These are phyloP conservation scores for Tragelaphus scriptus DNA, from an alignment of 2,113 vertebrate genomes.

Conservation along the genomic window DNA sequence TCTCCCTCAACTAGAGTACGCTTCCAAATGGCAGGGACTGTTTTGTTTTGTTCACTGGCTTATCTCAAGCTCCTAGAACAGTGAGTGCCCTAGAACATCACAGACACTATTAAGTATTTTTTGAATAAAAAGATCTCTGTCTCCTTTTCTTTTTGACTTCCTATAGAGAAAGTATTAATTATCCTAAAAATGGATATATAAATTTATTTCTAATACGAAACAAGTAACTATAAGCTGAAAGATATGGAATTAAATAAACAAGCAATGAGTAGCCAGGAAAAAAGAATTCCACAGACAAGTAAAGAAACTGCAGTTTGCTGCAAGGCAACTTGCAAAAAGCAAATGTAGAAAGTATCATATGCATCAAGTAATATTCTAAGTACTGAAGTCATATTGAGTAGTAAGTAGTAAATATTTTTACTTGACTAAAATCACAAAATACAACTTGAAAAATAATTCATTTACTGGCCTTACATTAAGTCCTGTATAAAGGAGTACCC, in stretches of 20 bases:
- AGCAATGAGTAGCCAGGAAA: background rate
- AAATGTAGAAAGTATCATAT: background rate
- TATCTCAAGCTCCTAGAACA: background rate
- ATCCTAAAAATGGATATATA: background rate
- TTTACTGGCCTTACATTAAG: background rate
- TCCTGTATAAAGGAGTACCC: background rate
- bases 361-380: background rate
- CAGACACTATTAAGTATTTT: background rate
- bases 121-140: background rate
- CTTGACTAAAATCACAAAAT: conserved; percentile 20
- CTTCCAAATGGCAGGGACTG: background rate
- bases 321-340: background rate
- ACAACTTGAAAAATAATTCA: conserved; percentile 18
- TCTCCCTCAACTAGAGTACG: background rate
- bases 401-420: background rate
- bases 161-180: background rate
- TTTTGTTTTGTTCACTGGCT: background rate
- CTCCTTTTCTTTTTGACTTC: background rate
- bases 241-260: background rate
- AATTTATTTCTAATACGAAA: background rate
- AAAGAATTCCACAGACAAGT: background rate
- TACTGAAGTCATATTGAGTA: background rate
- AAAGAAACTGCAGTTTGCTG: background rate
- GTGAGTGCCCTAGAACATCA: background rate
- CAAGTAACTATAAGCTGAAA: background rate